Conservation (phyloP, 2,888 invertebrate genomes). For the Lymantria dispar region DNA sequence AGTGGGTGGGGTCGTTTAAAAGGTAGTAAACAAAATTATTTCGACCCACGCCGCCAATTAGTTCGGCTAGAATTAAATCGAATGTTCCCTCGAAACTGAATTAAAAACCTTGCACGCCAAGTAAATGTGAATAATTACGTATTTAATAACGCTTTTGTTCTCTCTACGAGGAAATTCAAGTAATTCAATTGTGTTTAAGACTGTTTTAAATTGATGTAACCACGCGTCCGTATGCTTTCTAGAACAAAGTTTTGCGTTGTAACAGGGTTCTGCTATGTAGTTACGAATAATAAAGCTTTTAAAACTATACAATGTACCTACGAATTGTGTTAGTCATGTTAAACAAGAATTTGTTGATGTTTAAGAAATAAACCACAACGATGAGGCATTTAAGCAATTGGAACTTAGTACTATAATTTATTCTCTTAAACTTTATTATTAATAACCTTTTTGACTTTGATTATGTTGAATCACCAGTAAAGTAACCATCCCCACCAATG, state of each 20-base stretch:
- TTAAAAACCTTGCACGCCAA: slow-evolving; percentile 77
- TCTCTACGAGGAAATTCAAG: slow-evolving; percentile 78
- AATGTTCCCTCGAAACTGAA: slow-evolving; percentile 63
- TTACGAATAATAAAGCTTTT: slow-evolving; percentile 4
- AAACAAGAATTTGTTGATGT: too few relatives aligned
- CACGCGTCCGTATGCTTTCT: slow-evolving; percentile 65
- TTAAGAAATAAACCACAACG: too few relatives aligned
- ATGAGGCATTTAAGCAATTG: too few relatives aligned
- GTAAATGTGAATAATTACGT: slow-evolving; percentile 82
- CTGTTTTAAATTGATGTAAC: slow-evolving; percentile 73
- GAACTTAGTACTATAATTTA: too few relatives aligned
- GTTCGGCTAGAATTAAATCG: slow-evolving; percentile 80
- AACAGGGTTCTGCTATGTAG: slow-evolving; percentile 37
- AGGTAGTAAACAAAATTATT: slow-evolving; percentile 80
- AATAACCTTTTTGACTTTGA: too few relatives aligned
- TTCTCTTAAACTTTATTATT: too few relatives aligned
- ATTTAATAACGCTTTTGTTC: slow-evolving; percentile 83
- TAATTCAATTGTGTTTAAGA: slow-evolving; percentile 82
- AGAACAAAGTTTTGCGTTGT: slow-evolving; percentile 48
- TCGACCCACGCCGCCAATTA: slow-evolving; percentile 78
- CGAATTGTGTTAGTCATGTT: too few relatives aligned
- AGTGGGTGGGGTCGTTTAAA: slow-evolving; percentile 78
- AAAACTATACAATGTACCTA: neutral
- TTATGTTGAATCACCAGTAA: too few relatives aligned
- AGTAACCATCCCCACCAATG: too few relatives aligned